phyloP scores from a whole-genome alignment of 2,888 invertebrate genomes.

The Ormyrus nitidulus region DNA sequence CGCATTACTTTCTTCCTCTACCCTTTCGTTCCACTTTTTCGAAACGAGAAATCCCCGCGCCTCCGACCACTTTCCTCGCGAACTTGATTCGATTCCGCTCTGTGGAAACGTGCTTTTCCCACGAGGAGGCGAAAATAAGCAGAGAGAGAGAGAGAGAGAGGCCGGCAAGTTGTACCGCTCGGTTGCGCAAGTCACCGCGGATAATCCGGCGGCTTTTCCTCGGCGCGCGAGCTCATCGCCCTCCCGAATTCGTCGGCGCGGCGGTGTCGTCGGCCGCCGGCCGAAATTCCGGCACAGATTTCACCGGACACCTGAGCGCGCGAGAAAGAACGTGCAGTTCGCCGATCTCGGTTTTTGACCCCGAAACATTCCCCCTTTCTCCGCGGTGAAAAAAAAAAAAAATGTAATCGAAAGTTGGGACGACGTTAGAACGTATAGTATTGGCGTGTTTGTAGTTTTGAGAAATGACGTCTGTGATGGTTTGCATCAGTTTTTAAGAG shows the following conservation, averaged over 20 bases:
- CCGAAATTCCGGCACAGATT: constrained; percentile 53
- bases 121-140: no score
- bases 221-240: background rate
- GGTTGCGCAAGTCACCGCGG: constrained; percentile 39
- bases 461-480: background rate
- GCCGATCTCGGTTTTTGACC: constrained; percentile 53
- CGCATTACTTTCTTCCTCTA: background rate
- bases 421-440: background rate
- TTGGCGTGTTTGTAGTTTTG: background rate
- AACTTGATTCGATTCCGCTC: no score
- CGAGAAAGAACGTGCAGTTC: background rate
- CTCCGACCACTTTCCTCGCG: no score
- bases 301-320: constrained; percentile 20
- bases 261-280: background rate
- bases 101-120: no score
- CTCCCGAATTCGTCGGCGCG: constrained; percentile 28
- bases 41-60: constrained; percentile 1
- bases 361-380: constrained; percentile 37
- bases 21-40: constrained; percentile 11
- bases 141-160: no score
- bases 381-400: constrained; percentile 2
- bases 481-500: background rate
- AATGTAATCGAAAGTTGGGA: constrained; percentile 7
- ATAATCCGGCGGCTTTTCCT: constrained; percentile 35
- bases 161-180: background rate